phyloP scores from a whole-genome alignment of 2,888 invertebrate species.

The Eupithecia subumbrata region DNA sequence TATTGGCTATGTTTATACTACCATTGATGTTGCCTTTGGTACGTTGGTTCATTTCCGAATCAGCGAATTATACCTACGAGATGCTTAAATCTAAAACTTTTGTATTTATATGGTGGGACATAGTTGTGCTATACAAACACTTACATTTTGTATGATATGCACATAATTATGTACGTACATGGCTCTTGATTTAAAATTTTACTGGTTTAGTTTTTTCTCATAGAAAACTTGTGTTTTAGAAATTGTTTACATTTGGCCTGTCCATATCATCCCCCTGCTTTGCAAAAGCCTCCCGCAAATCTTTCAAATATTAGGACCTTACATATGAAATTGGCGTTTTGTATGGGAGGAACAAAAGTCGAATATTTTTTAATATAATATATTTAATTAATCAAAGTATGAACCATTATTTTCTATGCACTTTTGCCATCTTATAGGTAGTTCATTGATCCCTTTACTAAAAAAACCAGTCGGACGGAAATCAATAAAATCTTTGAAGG shows the following conservation, averaged over 20 bases:
- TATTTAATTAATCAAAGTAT: no score
- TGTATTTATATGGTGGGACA: background rate
- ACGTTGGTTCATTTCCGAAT: constrained; percentile 45
- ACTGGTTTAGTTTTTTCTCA: background rate
- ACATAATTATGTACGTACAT: background rate
- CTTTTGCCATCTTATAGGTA: no score
- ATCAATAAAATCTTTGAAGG: no score
- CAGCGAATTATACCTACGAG: constrained; percentile 15
- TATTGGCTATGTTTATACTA: constrained; percentile 42
- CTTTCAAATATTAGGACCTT: no score
- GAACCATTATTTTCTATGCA: no score
- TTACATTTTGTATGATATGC: background rate
- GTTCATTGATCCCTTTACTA: no score
- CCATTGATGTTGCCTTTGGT: constrained; percentile 47
- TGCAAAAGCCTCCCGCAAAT: background rate
- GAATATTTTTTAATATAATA: no score
- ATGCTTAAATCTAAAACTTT: background rate
- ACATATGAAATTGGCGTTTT: no score
- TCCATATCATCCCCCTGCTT: background rate
- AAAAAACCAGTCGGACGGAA: no score
- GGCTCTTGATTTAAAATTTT: background rate
- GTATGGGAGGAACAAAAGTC: no score
- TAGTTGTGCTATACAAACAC: background rate
- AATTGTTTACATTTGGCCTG: background rate
- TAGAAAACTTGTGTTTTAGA: background rate